phyloP scores from a whole-genome alignment of 2,888 invertebrate genomes.

The Drosophila ustulata region DNA sequence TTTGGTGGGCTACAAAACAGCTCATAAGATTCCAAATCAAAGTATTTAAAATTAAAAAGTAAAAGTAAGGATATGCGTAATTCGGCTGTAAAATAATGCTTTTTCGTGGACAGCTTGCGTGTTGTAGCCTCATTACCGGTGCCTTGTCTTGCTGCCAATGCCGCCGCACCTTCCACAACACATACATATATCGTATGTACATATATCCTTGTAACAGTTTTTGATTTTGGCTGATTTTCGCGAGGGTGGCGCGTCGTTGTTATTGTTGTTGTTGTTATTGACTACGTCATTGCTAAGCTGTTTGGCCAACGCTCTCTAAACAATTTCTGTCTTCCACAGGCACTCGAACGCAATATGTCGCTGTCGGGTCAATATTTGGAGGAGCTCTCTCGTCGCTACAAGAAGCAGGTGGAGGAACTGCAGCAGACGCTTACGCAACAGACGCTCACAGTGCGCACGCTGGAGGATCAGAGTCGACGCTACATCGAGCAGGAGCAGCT shows the following conservation, averaged over 20 bases:
- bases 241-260: conserved; percentile 34
- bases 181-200: not conserved
- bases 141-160: conserved; percentile 28
- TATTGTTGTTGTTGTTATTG: conserved; percentile 31
- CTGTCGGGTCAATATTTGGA: conserved; percentile 98
- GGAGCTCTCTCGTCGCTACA: conserved; percentile 97
- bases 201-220: conserved; percentile 57
- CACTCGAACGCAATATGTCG: conserved; percentile 98
- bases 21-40: too few species aligned
- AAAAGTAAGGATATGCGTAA: conserved; percentile 6
- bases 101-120: conserved; percentile 69
- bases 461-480: conserved; percentile 90
- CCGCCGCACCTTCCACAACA: conserved; percentile 31
- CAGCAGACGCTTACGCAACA: conserved; percentile 93
- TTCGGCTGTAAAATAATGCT: conserved; percentile 7
- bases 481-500: conserved; percentile 91
- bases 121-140: conserved; percentile 63
- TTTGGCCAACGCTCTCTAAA: conserved; percentile 11
- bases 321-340: conserved; percentile 86
- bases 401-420: conserved; percentile 98
- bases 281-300: conserved; percentile 27
- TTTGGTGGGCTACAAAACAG: too few species aligned
- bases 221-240: conserved; percentile 33
- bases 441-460: conserved; percentile 90
- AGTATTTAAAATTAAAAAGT: not conserved